A percentile compares a stretch with the other conserved stretches of the same genome.
Conservation (phyloP, 2,797 vertebrate genomes). For the Cyprinella venusta region DNA sequence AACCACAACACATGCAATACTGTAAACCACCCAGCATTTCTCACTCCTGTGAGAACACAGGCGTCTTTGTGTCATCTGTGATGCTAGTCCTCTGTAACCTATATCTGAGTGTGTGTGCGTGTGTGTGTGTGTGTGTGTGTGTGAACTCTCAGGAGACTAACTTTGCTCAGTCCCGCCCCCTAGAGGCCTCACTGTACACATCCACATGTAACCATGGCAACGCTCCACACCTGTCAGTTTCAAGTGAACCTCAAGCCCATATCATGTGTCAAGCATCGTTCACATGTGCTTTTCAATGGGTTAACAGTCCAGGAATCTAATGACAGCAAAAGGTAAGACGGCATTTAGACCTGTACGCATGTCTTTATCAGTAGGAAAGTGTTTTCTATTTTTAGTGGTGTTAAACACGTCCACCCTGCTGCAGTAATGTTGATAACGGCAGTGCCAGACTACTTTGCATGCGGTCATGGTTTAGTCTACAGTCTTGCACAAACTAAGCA, state of each 20-base stretch:
- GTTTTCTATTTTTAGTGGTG: constrained; percentile 40
- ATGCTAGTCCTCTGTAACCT: constrained; percentile 33
- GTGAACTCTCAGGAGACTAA: constrained; percentile 3
- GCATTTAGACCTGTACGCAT: neutral
- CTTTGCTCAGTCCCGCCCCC: constrained; percentile 38
- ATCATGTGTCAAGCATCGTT: constrained; percentile 2
- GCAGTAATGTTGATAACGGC: constrained; percentile 34
- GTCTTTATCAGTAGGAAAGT: constrained; percentile 27
- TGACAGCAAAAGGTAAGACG: neutral
- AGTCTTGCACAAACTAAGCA: neutral
- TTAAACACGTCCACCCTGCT: constrained; percentile 10
- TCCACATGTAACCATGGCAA: constrained; percentile 29
- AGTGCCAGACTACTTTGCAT: constrained; percentile 1
- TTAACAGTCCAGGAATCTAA: neutral
- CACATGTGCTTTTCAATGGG: constrained; percentile 16
- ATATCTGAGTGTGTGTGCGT: too few species aligned
- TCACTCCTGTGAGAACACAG: constrained; percentile 26
- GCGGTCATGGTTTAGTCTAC: too few species aligned
- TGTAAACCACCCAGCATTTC: constrained; percentile 23
- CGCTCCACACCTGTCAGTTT: constrained; percentile 24
- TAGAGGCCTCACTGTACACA: constrained; percentile 14
- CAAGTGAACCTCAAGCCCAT: constrained; percentile 1
- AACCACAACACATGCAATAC: constrained; percentile 11
- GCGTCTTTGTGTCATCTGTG: constrained; percentile 33
- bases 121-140: neutral